Percentiles rank a stretch among this genome's conserved stretches.
Evolutionary conservation across 2,888 invertebrate genomes (phyloP).

Genomic region (Automeris io): DNA sequence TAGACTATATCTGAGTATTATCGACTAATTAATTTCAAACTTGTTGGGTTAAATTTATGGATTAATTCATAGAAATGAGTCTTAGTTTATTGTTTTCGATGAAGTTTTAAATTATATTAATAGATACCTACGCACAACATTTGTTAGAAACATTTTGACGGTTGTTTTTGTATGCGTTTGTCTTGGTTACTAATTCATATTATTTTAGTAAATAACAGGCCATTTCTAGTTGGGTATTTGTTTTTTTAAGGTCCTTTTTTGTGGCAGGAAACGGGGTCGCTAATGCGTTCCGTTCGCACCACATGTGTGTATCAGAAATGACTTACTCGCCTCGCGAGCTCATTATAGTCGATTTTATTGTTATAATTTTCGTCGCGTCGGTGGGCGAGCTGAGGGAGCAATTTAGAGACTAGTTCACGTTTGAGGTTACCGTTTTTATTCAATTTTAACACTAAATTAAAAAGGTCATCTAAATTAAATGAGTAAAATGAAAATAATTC

Average conservation of each 20-base stretch:
- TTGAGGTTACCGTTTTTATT: neutral
- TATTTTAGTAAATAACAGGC: constrained; percentile 9
- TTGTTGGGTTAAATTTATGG: neutral
- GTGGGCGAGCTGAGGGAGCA: constrained; percentile 15
- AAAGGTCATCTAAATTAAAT: too few relatives aligned
- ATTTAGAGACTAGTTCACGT: neutral
- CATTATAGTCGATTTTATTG: constrained; percentile 40
- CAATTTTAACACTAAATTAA: too few relatives aligned
- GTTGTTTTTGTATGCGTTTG: neutral
- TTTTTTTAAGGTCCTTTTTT: constrained; percentile 27
- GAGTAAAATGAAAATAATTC: too few relatives aligned
- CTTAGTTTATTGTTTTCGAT: too few relatives aligned
- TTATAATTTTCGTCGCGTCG: constrained; percentile 56
- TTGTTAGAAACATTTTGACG: neutral
- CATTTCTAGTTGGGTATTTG: constrained; percentile 12
- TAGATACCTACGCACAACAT: neutral
- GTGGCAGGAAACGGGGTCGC: constrained; percentile 45
- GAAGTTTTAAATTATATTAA: too few relatives aligned
- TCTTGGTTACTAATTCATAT: constrained; percentile 7
- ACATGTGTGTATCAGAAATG: constrained; percentile 52
- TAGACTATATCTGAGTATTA: constrained; percentile 2
- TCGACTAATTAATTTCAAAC: constrained; percentile 3
- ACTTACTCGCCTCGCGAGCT: constrained; percentile 27
- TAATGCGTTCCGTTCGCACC: constrained; percentile 59
- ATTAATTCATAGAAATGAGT: too few relatives aligned